These are phyloP conservation scores for Podarcis raffonei DNA, from an alignment of 2,113 vertebrate genomes.

Conservation along the genomic window DNA sequence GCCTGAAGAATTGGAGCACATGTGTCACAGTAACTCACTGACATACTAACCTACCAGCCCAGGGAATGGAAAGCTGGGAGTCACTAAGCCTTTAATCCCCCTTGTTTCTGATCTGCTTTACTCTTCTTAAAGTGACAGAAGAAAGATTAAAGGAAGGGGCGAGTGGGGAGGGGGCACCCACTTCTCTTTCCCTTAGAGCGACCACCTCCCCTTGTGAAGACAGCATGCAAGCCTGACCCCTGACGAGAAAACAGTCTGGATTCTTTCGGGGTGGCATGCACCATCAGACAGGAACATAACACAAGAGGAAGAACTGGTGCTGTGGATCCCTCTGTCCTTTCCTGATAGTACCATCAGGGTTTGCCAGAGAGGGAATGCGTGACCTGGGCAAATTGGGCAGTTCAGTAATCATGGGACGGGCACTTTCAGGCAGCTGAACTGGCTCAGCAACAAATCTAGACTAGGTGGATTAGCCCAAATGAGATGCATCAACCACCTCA, in stretches of 20 bases:
- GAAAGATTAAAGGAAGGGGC: not conserved
- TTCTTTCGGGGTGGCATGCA: not conserved
- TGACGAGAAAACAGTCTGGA: not conserved
- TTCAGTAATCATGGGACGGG: not conserved
- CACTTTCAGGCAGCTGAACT: not conserved
- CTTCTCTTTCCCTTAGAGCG: not conserved
- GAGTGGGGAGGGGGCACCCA: not conserved
- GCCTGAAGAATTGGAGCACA: rapidly evolving
- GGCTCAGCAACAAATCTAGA: not conserved
- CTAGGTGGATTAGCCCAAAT: not conserved
- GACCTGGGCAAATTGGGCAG: not conserved
- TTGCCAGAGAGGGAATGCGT: too few relatives aligned
- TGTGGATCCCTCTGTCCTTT: not conserved
- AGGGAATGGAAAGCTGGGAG: conserved; percentile 31
- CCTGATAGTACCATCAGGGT: not conserved
- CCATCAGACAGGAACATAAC: not conserved
- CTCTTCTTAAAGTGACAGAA: conserved; percentile 48
- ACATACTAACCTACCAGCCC: conserved; percentile 83
- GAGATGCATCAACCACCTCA: not conserved
- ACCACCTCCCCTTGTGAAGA: not conserved
- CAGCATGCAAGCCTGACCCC: not conserved
- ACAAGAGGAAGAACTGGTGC: rapidly evolving
- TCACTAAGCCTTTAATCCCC: conserved; percentile 74
- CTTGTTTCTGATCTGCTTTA: conserved; percentile 54
- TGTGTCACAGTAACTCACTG: conserved; percentile 82